Evolutionary conservation across 37 sponge, comb jelly and placozoan species (phyloP), one percentile per base, ranked within the genome.

Genomic region (Sycon ciliatum): DNA sequence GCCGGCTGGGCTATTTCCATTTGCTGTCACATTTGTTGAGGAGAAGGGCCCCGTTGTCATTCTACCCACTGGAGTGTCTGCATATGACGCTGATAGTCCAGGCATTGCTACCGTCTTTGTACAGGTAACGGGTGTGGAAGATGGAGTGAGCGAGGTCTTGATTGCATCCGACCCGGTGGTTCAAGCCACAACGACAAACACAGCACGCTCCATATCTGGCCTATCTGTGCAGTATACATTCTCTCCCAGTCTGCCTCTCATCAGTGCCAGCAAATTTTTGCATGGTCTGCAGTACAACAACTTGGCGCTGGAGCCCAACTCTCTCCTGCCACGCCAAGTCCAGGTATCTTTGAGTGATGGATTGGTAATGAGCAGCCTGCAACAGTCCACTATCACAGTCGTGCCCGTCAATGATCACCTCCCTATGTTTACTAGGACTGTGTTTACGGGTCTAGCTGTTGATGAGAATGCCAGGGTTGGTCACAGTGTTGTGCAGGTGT

Each of bases 291-390:
- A 29, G 18, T 88, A 88, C 54, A 16, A 11, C 0, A 77, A 88
- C 67, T 64, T 38, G 0, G 76, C 73, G 22, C 38, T 39, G 52
- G 89, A 84, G 34, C 89, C 89, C 13, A 74, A 56, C 6, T 36
- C 67, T 30, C 66, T 78, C 0, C 11, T 13, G 0, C 32, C 30
- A 9, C 67, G 89, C 0, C 60, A 26, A 23, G 73, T 88, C 9
- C 68, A 57, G 11, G 60, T 88, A 5, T 61, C 33, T 3, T 78
- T 74, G 1, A 80, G 39, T 74, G 89, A 88, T 54, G 80, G 89
- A 13, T 65, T 54, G 39, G 57, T 63, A 0, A 24, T 1, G 20
- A 83, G 84, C 30, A 5, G 0, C 36, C 70, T 34, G 11, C 81
- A 40, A 1, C 64, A 13, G 5, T 61, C 76, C 3, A 34, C 32